phyloP scores from a whole-genome alignment of 1,140 invertebrate genomes.

The Eulimnadia texana region DNA sequence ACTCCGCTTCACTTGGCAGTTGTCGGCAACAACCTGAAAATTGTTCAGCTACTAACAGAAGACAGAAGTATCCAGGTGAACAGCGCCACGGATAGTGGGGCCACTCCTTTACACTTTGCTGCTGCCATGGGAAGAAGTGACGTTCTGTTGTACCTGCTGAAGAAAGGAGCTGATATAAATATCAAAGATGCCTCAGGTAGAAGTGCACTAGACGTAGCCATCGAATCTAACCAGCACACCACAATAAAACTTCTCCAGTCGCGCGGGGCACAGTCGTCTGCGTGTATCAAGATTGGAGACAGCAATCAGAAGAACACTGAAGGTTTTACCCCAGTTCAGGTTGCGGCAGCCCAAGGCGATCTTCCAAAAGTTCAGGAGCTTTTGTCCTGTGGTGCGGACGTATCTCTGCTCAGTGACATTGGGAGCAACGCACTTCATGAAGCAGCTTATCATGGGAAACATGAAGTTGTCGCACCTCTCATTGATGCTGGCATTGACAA shows the following conservation, averaged over 20 bases:
- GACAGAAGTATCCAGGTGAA: background rate
- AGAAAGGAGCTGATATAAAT: background rate
- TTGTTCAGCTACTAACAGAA: background rate
- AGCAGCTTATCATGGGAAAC: background rate
- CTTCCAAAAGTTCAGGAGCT: background rate
- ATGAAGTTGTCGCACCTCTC: background rate
- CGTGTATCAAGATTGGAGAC: background rate
- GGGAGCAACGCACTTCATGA: background rate
- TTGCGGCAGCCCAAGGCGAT: background rate
- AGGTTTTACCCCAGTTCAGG: background rate
- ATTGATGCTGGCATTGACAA: background rate
- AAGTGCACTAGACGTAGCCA: background rate
- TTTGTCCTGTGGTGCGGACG: background rate
- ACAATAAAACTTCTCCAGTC: background rate
- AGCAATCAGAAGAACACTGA: background rate
- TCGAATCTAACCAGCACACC: background rate
- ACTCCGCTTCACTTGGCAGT: background rate
- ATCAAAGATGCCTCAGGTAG: background rate
- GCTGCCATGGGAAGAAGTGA: background rate
- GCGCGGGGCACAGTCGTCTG: background rate
- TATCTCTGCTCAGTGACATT: background rate
- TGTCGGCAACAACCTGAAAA: background rate
- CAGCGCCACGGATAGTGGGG: background rate
- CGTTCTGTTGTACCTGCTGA: background rate
- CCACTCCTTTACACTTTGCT: background rate